Evolutionary conservation across 1,140 invertebrate genomes (phyloP).

Genomic region (Habropoda laboriosa): DNA sequence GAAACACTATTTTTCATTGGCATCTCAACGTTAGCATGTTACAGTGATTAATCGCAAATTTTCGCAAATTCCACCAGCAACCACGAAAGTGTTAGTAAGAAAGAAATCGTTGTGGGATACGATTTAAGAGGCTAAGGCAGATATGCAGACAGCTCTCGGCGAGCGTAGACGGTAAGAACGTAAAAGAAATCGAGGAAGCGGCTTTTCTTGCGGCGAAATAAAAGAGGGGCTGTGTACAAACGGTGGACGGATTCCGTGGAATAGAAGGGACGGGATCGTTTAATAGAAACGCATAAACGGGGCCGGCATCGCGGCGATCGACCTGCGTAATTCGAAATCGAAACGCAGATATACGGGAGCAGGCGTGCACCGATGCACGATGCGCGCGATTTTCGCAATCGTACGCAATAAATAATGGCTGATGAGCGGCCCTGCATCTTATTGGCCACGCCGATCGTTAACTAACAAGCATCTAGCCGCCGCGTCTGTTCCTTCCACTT

Average conservation of each 20-base stretch:
- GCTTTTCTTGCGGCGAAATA: no score
- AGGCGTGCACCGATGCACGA: slow-evolving; percentile 4
- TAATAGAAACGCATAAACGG: neutral
- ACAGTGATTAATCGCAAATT: no score
- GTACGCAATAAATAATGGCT: slow-evolving; percentile 38
- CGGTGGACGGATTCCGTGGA: neutral
- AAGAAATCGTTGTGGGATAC: no score
- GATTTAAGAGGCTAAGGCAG: no score
- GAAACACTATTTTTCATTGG: no score
- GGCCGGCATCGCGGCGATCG: neutral
- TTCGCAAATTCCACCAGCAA: no score
- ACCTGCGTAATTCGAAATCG: slow-evolving; percentile 37
- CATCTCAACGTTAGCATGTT: no score
- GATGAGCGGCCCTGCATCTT: slow-evolving; percentile 45
- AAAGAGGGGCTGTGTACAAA: neutral
- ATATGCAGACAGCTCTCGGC: no score
- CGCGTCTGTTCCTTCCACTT: slow-evolving; percentile 30
- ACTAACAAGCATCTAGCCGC: slow-evolving; percentile 25
- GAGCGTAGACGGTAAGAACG: neutral
- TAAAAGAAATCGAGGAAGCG: neutral
- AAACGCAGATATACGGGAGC: slow-evolving; percentile 5
- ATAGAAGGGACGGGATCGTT: neutral
- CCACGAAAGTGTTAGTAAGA: no score
- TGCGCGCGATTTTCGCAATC: slow-evolving; percentile 35
- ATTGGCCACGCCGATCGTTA: slow-evolving; percentile 50